Evolutionary conservation across 2,113 vertebrate species (phyloP).

Genomic region (Cyprinodon tularosa): DNA sequence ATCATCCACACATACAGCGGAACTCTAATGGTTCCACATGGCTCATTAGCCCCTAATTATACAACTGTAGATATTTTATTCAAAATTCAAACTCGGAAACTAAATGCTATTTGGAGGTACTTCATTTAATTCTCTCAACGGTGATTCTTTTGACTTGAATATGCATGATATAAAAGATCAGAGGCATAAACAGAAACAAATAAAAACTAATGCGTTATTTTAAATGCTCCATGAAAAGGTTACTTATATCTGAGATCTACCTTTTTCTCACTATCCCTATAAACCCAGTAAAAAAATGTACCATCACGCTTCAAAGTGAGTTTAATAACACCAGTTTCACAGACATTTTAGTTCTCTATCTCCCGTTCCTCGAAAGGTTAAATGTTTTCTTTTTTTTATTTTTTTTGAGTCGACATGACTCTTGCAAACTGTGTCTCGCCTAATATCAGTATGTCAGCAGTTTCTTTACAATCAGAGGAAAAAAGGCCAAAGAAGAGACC

Average conservation of each 20-base stretch:
- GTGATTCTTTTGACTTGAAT: background rate
- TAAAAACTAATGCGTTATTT: slow-evolving; percentile 9
- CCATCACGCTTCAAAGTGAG: slow-evolving; percentile 57
- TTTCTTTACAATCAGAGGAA: background rate
- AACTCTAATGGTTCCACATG: slow-evolving; percentile 28
- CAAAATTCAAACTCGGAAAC: slow-evolving; percentile 18
- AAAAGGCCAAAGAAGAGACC: slow-evolving; percentile 6
- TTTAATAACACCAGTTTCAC: slow-evolving; percentile 34
- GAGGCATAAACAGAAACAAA: slow-evolving; percentile 9
- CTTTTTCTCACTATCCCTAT: slow-evolving; percentile 51
- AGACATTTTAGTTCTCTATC: slow-evolving; percentile 61
- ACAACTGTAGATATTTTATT: slow-evolving; percentile 19
- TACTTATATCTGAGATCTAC: slow-evolving; percentile 13
- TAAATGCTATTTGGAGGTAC: background rate
- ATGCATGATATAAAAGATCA: background rate
- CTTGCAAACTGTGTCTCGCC: slow-evolving; percentile 26
- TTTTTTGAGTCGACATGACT: slow-evolving; percentile 29
- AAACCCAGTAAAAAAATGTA: slow-evolving; percentile 55
- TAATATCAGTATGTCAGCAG: slow-evolving; percentile 24
- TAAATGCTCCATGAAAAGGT: background rate
- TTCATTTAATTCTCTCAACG: background rate
- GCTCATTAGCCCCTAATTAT: slow-evolving; percentile 43
- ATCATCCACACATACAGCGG: slow-evolving; percentile 21
- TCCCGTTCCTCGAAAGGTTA: slow-evolving; percentile 58
- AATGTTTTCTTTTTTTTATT: slow-evolving; percentile 22